Percentiles rank a stretch among this genome's conserved stretches.
Conservation (phyloP, 1,140 invertebrate genomes). For the Anoplolepis gracilipes region DNA sequence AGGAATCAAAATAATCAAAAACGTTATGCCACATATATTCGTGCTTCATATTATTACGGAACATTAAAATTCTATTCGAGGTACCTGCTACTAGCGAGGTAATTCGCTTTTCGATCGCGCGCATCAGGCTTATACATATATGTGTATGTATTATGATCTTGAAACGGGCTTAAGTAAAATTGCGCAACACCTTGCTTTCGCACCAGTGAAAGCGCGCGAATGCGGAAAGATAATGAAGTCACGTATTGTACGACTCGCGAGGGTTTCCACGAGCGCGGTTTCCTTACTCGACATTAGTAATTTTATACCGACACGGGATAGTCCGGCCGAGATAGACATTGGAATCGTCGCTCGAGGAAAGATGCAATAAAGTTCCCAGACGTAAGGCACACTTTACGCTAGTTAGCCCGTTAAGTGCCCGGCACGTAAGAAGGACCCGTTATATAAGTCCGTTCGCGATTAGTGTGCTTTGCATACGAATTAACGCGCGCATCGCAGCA, state of each 20-base stretch:
- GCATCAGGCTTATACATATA: constrained; percentile 40
- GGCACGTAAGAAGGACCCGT: constrained; percentile 58
- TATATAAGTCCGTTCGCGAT: constrained; percentile 50
- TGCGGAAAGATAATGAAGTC: constrained; percentile 65
- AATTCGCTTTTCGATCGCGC: constrained; percentile 52
- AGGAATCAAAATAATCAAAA: constrained; percentile 34
- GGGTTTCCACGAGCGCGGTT: constrained; percentile 60
- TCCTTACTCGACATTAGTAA: constrained; percentile 66
- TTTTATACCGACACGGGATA: constrained; percentile 55
- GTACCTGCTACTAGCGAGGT: not conserved
- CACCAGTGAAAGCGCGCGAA: constrained; percentile 64
- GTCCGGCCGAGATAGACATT: constrained; percentile 53
- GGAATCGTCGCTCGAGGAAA: constrained; percentile 60
- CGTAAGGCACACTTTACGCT: constrained; percentile 49
- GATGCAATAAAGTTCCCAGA: constrained; percentile 62
- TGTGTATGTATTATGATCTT: constrained; percentile 64
- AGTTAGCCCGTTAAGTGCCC: constrained; percentile 58
- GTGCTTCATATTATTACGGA: constrained; percentile 37
- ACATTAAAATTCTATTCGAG: constrained; percentile 40
- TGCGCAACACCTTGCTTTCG: constrained; percentile 61
- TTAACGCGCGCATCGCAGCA: constrained; percentile 55
- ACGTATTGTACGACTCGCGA: constrained; percentile 59
- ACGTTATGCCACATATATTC: constrained; percentile 5
- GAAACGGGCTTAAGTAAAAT: constrained; percentile 46
- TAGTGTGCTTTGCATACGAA: constrained; percentile 53